Conservation (phyloP, 2,888 invertebrate genomes). For the Cinara cedri region DNA sequence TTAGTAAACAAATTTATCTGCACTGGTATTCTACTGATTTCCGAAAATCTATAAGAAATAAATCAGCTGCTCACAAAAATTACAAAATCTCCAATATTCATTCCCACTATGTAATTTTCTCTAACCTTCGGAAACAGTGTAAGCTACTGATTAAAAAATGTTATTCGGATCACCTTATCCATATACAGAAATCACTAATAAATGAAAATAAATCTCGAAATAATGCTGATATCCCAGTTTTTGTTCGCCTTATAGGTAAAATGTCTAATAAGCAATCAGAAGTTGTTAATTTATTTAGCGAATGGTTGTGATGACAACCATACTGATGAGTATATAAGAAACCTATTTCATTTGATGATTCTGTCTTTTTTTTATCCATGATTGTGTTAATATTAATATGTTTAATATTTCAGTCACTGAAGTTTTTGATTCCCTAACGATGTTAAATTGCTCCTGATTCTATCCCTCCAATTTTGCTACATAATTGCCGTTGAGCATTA, state of each 20-base stretch:
- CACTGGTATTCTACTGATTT: too few species aligned
- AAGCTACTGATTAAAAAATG: not conserved
- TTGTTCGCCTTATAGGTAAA: not conserved
- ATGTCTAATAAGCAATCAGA: not conserved
- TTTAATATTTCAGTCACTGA: not conserved
- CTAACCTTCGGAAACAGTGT: not conserved
- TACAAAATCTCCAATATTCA: too few species aligned
- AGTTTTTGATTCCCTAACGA: not conserved
- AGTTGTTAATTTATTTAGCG: slow-evolving; percentile 1
- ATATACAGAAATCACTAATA: not conserved
- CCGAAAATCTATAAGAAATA: too few species aligned
- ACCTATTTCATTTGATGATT: slow-evolving; percentile 6
- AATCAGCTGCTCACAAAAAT: too few species aligned
- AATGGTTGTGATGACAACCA: too few species aligned
- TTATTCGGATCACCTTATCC: not conserved
- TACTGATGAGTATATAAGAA: not conserved
- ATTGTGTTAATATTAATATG: not conserved
- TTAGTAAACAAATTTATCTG: too few species aligned
- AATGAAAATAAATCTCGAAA: not conserved
- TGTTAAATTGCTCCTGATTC: not conserved
- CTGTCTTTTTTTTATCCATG: too few species aligned
- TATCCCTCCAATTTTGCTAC: not conserved
- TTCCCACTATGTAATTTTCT: not conserved
- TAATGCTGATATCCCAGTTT: not conserved
- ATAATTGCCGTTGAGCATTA: slow-evolving; percentile 11